Evolutionary conservation across 2,113 vertebrate genomes (phyloP).

Genomic region (Solea solea): DNA sequence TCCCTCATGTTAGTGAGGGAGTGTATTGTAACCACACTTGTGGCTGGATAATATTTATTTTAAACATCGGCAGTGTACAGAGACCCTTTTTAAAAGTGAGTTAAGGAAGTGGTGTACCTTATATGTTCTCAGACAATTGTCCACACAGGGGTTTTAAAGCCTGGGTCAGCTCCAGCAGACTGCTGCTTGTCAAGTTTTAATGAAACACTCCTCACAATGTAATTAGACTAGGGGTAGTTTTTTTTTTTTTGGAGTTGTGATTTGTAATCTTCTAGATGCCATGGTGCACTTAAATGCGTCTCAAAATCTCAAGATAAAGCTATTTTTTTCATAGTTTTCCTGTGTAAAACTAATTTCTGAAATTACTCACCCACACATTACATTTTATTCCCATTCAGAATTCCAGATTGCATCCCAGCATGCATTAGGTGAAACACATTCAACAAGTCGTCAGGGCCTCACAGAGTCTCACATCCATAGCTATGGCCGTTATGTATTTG

Average conservation of each 20-base stretch:
- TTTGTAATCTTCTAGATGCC: constrained; percentile 21
- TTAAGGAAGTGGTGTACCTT: not conserved
- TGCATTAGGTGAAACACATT: constrained; percentile 9
- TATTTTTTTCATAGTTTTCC: not conserved
- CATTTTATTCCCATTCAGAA: not conserved
- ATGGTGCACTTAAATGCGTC: constrained; percentile 1
- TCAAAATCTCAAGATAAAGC: constrained; percentile 4
- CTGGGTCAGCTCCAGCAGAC: constrained; percentile 6
- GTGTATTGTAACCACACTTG: constrained; percentile 17
- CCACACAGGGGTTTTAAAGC: constrained; percentile 19
- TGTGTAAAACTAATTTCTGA: not conserved
- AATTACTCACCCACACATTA: not conserved
- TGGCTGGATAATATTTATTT: constrained; percentile 33
- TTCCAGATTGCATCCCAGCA: constrained; percentile 23
- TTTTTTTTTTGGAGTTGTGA: constrained; percentile 3
- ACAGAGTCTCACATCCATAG: not conserved
- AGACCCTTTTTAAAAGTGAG: not conserved
- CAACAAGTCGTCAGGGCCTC: constrained; percentile 20
- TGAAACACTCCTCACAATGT: constrained; percentile 35
- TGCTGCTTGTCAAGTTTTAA: constrained; percentile 23
- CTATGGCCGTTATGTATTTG: not conserved
- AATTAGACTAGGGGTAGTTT: constrained; percentile 31
- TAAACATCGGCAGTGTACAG: constrained; percentile 7
- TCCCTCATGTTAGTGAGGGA: constrained; percentile 21
- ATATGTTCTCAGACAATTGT: constrained; percentile 3